Evolutionary conservation across 2,888 invertebrate genomes (phyloP).

Genomic region (Octodonta nipae): DNA sequence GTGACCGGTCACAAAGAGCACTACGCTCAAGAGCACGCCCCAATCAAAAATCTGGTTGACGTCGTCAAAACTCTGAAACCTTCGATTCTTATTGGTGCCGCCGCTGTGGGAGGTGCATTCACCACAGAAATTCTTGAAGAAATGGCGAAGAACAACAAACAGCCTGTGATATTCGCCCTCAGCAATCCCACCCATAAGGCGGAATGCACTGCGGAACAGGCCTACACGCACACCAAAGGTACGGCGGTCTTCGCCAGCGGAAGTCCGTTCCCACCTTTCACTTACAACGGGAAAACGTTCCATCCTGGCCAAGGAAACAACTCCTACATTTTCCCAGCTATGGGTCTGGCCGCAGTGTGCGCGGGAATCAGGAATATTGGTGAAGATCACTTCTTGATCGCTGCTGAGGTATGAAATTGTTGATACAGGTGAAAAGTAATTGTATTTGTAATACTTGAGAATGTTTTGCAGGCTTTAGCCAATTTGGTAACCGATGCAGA

Average conservation of each 20-base stretch:
- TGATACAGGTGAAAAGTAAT: too few species aligned
- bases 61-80: constrained; percentile 74
- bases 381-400: constrained; percentile 81
- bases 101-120: constrained; percentile 90
- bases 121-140: constrained; percentile 68
- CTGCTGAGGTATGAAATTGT: constrained; percentile 57
- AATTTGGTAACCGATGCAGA: constrained; percentile 68
- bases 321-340: constrained; percentile 93
- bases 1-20: constrained; percentile 64
- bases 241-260: constrained; percentile 90
- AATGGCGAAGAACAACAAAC: constrained; percentile 73
- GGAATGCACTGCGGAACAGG: constrained; percentile 98
- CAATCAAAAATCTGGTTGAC: constrained; percentile 64
- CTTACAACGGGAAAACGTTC: constrained; percentile 62
- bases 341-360: constrained; percentile 80
- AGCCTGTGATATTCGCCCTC: constrained; percentile 91
- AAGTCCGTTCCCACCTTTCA: constrained; percentile 84
- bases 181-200: constrained; percentile 97
- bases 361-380: constrained; percentile 80
- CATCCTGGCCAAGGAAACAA: constrained; percentile 96
- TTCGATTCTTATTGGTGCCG: constrained; percentile 84
- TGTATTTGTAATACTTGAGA: too few species aligned
- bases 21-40: constrained; percentile 67
- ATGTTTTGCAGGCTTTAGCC: constrained; percentile 64
- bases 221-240: constrained; percentile 82